Evolutionary conservation across 2,113 vertebrate genomes (phyloP).

Genomic region (Chloropsis cyanopogon): DNA sequence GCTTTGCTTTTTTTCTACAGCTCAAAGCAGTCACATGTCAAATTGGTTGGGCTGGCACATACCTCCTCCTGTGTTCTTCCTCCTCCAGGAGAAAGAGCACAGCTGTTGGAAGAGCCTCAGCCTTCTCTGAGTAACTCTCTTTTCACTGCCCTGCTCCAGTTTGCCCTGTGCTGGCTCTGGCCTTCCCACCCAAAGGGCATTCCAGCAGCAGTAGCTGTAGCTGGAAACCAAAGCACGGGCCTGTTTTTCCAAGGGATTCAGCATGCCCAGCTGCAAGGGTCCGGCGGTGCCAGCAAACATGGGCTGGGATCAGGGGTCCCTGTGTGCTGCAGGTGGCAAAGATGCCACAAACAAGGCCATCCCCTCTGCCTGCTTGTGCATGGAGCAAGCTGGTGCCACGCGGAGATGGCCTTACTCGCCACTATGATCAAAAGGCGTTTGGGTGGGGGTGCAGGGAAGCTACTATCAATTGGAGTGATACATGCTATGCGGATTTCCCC

Average conservation of each 20-base stretch:
- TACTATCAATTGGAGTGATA: too few species aligned
- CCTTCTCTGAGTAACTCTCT: too few species aligned
- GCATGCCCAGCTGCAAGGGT: not conserved
- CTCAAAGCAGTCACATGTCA: not conserved
- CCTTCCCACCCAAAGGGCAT: not conserved
- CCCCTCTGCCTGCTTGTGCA: not conserved
- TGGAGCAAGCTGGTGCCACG: too few species aligned
- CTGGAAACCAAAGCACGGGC: not conserved
- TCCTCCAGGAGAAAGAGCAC: not conserved
- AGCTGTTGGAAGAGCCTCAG: not conserved
- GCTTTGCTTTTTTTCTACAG: not conserved
- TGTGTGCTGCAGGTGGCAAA: not conserved
- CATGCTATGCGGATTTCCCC: not conserved
- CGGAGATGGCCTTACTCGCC: accelerated
- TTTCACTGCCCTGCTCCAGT: accelerated
- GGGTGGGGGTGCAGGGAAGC: not conserved
- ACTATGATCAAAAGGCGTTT: accelerated
- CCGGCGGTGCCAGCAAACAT: accelerated
- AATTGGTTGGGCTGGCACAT: not conserved
- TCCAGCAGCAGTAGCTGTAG: not conserved
- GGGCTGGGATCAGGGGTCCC: not conserved
- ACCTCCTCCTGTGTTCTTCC: not conserved
- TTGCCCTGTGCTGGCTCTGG: not conserved
- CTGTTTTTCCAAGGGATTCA: not conserved
- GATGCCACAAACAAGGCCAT: not conserved